Evolutionary conservation across 2,113 vertebrate species (phyloP), one percentile per base, ranked within the genome.

Genomic region (Megaceryle maxima): DNA sequence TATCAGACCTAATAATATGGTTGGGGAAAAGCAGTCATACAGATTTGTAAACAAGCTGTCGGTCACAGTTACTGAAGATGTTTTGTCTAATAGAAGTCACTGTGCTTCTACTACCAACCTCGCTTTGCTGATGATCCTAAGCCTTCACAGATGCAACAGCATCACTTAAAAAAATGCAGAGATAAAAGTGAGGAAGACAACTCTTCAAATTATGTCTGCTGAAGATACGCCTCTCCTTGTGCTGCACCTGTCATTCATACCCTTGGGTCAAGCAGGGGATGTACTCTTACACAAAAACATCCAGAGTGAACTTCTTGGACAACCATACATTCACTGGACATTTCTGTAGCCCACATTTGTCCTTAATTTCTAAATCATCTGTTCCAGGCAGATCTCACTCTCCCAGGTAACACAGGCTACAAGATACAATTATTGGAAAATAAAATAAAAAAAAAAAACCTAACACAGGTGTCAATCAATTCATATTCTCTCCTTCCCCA

Each of bases 211-310:
- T 31, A 73, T 46, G 35, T 46, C 46, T 48, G 41, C 82, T 60
- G 35, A 66, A 21, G 41, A 56, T 29, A 84, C 14, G 29, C 10
- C 46, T 82, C 60, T 31, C 33, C 39, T 59, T 41, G 39, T 41
- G 39, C 39, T 2, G 33, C 10, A 51, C 33, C 55, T 92, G 56
- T 44, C 29, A 13, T 50, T 22, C 37, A 20, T 21, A 75, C 15
- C 50, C 56, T 10, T 7, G 17, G n/a, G 35, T 37, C 0, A 0
- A 80, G 35, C n/a, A 72, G 13, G 11, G 17, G 3, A 60, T 5
- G 1, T 2, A 10, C 3, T 21, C 46, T 37, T 41, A 35, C 46
- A 51, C 28, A 72, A 53, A 57, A 83, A 14, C 18, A 37, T 3
- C 28, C 55, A 59, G 25, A 67, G 26, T 35, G 31, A 95, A 88